Conservation (phyloP, 2,113 vertebrate species). For the Vidua macroura region DNA sequence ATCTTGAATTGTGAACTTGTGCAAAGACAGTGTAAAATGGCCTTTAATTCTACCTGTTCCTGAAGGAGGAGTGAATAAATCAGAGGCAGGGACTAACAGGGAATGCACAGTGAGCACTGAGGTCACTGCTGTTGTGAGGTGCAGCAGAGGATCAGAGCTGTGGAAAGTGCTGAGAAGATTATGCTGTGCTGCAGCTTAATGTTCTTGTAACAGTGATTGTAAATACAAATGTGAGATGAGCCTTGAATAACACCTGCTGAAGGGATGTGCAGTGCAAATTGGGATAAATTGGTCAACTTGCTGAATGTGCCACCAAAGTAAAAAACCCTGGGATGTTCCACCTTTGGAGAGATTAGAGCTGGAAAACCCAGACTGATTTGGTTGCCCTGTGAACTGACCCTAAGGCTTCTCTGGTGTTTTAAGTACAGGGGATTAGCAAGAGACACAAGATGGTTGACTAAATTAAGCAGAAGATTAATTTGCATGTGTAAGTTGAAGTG, state of each 20-base stretch:
- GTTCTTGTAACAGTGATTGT: not conserved
- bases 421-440: not conserved
- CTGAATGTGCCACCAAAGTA: not conserved
- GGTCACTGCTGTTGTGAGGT: not conserved
- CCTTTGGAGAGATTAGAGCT: not conserved
- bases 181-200: not conserved
- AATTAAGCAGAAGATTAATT: constrained; percentile 19
- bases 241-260: not conserved
- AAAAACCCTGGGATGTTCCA: not conserved
- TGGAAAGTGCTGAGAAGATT: not conserved
- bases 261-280: not conserved
- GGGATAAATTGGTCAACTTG: not conserved
- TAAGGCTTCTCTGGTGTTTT: not conserved
- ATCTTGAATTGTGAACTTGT: not conserved
- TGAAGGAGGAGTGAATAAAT: not conserved
- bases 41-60: not conserved
- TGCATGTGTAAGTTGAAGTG: not conserved
- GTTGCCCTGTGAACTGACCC: not conserved
- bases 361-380: not conserved
- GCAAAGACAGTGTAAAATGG: not conserved
- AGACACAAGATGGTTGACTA: not conserved
- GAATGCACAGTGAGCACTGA: not conserved
- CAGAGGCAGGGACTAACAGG: not conserved
- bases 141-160: not conserved
- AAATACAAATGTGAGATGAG: not conserved